phyloP scores from a whole-genome alignment of 1,140 invertebrate species.

The Drosophila lacertosa region DNA sequence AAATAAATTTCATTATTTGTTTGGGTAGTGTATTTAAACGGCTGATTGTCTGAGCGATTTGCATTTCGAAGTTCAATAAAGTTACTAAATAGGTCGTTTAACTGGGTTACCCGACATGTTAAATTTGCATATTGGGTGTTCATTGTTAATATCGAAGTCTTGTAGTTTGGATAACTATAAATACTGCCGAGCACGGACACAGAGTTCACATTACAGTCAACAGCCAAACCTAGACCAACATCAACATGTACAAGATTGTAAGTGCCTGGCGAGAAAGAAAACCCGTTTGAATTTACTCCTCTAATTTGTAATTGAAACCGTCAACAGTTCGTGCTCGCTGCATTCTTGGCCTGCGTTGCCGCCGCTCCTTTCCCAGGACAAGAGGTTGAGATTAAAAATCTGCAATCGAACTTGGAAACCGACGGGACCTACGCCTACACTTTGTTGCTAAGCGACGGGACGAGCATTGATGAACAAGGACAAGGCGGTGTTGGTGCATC shows the following conservation, averaged over 20 bases:
- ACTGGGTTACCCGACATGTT: conserved; percentile 13
- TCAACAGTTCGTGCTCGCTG: conserved; percentile 55
- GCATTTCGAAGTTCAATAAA: background rate
- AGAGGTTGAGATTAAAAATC: conserved; percentile 40
- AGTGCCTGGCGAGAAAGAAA: conserved; percentile 25
- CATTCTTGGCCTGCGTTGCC: conserved; percentile 46
- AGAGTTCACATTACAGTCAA: conserved; percentile 43
- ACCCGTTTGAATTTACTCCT: background rate
- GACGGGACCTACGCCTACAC: conserved; percentile 51
- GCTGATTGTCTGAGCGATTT: background rate
- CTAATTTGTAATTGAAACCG: conserved; percentile 25
- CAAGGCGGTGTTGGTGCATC: conserved; percentile 43
- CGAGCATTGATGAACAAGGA: conserved; percentile 45
- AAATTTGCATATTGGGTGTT: conserved; percentile 35
- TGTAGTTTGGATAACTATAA: conserved; percentile 48
- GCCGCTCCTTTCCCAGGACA: conserved; percentile 35
- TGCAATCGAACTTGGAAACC: conserved; percentile 40
- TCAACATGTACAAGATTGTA: conserved; percentile 69
- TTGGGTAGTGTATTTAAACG: conserved; percentile 6
- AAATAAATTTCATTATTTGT: no score
- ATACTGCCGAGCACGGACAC: conserved; percentile 38
- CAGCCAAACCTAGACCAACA: conserved; percentile 35
- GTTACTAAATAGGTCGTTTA: conserved; percentile 28
- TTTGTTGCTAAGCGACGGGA: conserved; percentile 36
- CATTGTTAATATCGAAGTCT: conserved; percentile 14